These are phyloP conservation scores for Ictidomys tridecemlineatus DNA, from an alignment of 2,113 vertebrate genomes.

Conservation along the genomic window DNA sequence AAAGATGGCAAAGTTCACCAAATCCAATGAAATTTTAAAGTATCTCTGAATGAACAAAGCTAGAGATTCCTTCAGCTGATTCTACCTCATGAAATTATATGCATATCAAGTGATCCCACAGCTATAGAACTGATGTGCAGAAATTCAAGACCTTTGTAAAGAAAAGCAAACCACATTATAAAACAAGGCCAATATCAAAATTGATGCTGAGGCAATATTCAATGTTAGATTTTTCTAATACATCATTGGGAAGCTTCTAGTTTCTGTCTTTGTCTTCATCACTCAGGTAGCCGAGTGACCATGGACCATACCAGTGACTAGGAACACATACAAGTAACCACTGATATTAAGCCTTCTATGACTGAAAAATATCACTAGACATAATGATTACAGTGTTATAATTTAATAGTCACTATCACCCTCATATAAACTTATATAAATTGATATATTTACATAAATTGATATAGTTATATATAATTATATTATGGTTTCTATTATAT, in stretches of 20 bases:
- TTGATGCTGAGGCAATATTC: neutral
- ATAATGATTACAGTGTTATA: neutral
- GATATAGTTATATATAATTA: no score
- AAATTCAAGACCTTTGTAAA: neutral
- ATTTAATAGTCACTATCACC: neutral
- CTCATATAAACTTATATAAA: neutral
- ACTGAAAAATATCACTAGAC: neutral
- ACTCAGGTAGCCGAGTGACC: neutral
- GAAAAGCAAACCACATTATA: neutral
- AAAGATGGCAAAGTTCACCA: neutral
- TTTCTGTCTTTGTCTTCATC: neutral
- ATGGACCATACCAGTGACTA: no score
- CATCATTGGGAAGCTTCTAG: neutral
- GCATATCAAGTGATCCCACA: neutral
- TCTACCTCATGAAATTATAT: neutral
- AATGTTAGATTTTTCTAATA: neutral
- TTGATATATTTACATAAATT: neutral
- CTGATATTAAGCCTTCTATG: neutral
- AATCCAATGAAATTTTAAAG: neutral
- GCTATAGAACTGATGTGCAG: neutral
- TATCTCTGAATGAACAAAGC: neutral
- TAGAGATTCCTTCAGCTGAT: neutral
- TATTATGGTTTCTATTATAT: no score
- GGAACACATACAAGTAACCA: neutral
- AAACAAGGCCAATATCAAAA: neutral